Conservation (phyloP, 2,113 vertebrate genomes). For the Ahaetulla prasina region DNA sequence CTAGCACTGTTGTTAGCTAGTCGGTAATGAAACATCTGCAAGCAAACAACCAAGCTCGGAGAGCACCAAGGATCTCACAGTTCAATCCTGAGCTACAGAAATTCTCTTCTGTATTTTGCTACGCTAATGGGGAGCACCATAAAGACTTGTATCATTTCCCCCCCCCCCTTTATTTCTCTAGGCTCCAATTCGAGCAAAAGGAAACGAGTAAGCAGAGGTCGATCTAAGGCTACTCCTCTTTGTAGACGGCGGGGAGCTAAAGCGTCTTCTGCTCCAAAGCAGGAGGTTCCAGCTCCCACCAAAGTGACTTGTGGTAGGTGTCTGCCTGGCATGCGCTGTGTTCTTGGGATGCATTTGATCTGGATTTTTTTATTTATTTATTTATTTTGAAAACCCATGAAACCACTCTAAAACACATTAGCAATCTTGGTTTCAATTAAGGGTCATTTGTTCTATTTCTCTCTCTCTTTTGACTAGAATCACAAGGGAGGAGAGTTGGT, state of each 20-base stretch:
- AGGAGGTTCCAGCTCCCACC: constrained; percentile 38
- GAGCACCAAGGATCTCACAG: neutral
- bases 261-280: constrained; percentile 24
- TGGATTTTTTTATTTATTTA: neutral
- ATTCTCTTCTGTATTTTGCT: neutral
- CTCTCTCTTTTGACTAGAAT: neutral
- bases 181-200: constrained; percentile 68
- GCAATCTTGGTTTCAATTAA: constrained; percentile 1
- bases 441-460: neutral
- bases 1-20: neutral
- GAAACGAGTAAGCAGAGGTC: constrained; percentile 54
- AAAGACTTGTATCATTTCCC: neutral
- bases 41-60: neutral
- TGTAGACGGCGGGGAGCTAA: constrained; percentile 61
- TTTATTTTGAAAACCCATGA: neutral
- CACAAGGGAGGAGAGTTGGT: neutral
- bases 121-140: neutral
- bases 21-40: neutral
- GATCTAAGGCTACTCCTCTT: constrained; percentile 55
- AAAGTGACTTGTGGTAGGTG: constrained; percentile 86
- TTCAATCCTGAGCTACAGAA: neutral
- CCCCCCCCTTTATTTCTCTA: constrained; percentile 32
- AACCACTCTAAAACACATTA: neutral
- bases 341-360: neutral
- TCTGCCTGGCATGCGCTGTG: neutral